phyloP scores from a whole-genome alignment of 2,797 vertebrate genomes.

The Remorina albescens region DNA sequence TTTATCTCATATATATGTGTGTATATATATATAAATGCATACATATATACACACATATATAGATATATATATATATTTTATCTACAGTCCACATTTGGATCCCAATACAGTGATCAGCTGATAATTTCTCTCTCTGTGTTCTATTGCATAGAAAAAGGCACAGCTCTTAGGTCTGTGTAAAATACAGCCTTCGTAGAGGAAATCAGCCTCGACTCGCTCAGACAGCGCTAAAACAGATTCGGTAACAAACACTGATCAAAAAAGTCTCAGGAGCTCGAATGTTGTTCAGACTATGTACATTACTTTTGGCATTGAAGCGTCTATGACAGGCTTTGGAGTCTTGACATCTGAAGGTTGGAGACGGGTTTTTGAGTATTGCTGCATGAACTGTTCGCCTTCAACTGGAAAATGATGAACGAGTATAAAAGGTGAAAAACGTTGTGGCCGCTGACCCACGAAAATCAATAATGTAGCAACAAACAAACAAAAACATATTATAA shows the following conservation, averaged over 20 bases:
- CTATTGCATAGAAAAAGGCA: slow-evolving; percentile 99
- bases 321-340: slow-evolving; percentile 84
- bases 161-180: slow-evolving; percentile 96
- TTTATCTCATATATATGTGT: slow-evolving; percentile 59
- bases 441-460: slow-evolving; percentile 62
- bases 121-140: slow-evolving; percentile 84
- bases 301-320: slow-evolving; percentile 85
- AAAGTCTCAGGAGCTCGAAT: slow-evolving; percentile 74
- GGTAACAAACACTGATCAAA: slow-evolving; percentile 77
- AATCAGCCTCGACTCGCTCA: slow-evolving; percentile 47
- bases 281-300: slow-evolving; percentile 80
- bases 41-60: too few species aligned
- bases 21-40: too few species aligned
- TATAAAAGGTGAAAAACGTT: slow-evolving; percentile 75
- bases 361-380: slow-evolving; percentile 80
- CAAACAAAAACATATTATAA: slow-evolving; percentile 73
- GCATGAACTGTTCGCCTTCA: slow-evolving; percentile 79
- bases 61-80: slow-evolving; percentile 36
- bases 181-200: slow-evolving; percentile 79
- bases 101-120: slow-evolving; percentile 93
- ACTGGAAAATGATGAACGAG: slow-evolving; percentile 60
- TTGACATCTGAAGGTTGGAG: slow-evolving; percentile 81
- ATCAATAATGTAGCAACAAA: slow-evolving; percentile 67
- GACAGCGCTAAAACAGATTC: slow-evolving; percentile 69
- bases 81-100: slow-evolving; percentile 93